phyloP scores from a whole-genome alignment of 35 echinoderm and acorn worm species.

The Patiria miniata region DNA sequence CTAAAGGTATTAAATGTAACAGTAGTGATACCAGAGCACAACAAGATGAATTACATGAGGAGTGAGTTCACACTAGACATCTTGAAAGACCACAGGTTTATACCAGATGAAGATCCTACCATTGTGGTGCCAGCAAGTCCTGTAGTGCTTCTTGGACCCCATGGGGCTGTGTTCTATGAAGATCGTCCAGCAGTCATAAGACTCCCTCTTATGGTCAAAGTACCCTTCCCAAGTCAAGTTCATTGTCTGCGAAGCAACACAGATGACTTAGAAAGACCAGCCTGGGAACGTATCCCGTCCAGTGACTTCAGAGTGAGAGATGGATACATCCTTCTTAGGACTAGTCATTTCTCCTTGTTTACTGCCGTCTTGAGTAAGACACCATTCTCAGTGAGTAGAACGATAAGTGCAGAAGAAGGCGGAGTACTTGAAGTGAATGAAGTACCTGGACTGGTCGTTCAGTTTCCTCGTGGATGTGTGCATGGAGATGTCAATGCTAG shows the following conservation, averaged over 20 bases:
- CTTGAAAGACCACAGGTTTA: slow-evolving; percentile 41
- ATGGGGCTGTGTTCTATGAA: slow-evolving; percentile 79
- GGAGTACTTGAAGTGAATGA: slow-evolving; percentile 72
- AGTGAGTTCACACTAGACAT: slow-evolving; percentile 77
- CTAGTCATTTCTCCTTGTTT: slow-evolving; percentile 83
- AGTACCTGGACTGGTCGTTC: slow-evolving; percentile 73
- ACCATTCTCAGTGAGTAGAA: slow-evolving; percentile 52
- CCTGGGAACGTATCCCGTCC: slow-evolving; percentile 75
- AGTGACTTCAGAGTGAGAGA: slow-evolving; percentile 65
- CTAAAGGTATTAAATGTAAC: slow-evolving; percentile 59
- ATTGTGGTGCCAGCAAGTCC: slow-evolving; percentile 53
- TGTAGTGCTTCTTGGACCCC: slow-evolving; percentile 75
- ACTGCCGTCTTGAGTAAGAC: slow-evolving; percentile 65
- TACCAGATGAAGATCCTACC: slow-evolving; percentile 47
- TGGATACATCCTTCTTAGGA: slow-evolving; percentile 76
- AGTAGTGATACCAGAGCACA: slow-evolving; percentile 90
- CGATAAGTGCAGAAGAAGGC: slow-evolving; percentile 63
- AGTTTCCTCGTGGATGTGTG: slow-evolving; percentile 74
- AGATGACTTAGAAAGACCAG: slow-evolving; percentile 63
- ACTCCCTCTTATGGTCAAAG: slow-evolving; percentile 68
- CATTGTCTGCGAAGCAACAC: slow-evolving; percentile 80
- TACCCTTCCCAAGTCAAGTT: slow-evolving; percentile 56
- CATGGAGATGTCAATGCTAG: slow-evolving; percentile 60
- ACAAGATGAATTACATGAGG: slow-evolving; percentile 68
- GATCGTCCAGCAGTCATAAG: slow-evolving; percentile 78